Evolutionary conservation across 2,888 invertebrate species (phyloP).

Genomic region (Aspidapion aeneum): DNA sequence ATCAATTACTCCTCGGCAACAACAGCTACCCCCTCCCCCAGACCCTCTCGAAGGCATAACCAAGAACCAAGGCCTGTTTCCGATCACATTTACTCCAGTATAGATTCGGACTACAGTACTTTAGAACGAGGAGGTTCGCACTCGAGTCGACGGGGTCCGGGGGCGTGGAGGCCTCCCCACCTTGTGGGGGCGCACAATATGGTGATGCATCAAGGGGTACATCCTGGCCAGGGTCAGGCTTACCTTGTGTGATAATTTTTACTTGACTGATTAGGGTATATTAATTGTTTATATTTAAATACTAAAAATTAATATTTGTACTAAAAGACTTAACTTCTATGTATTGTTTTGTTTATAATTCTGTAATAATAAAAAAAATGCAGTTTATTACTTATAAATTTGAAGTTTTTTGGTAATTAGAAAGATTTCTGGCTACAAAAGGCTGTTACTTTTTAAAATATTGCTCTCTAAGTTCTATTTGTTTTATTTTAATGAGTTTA

Average conservation of each 20-base stretch:
- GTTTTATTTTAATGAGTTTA: too few relatives aligned
- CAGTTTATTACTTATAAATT: too few relatives aligned
- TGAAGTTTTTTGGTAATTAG: too few relatives aligned
- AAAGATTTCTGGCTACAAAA: too few relatives aligned
- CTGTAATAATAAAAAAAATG: constrained; percentile 27
- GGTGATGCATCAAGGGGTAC: constrained; percentile 40
- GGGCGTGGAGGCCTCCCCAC: constrained; percentile 57
- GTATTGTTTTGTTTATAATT: too few relatives aligned
- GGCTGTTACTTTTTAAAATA: too few relatives aligned
- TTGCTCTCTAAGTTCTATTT: too few relatives aligned
- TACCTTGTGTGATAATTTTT: constrained; percentile 65
- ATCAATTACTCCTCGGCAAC: constrained; percentile 63
- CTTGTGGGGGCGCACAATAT: constrained; percentile 35
- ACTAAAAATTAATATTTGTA: constrained; percentile 22
- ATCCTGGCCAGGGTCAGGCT: constrained; percentile 57
- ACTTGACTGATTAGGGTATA: constrained; percentile 48
- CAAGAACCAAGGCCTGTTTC: constrained; percentile 73
- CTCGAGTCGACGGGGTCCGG: constrained; percentile 46
- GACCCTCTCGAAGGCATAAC: constrained; percentile 46
- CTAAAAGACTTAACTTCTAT: constrained; percentile 31
- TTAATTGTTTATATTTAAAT: constrained; percentile 27
- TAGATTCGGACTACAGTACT: constrained; percentile 85
- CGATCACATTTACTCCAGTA: constrained; percentile 87
- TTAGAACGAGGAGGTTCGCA: constrained; percentile 64
- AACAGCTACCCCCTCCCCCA: constrained; percentile 61